These are phyloP conservation scores for Drosophila nigrodunni DNA, from an alignment of 1,140 invertebrate genomes.

Conservation along the genomic window DNA sequence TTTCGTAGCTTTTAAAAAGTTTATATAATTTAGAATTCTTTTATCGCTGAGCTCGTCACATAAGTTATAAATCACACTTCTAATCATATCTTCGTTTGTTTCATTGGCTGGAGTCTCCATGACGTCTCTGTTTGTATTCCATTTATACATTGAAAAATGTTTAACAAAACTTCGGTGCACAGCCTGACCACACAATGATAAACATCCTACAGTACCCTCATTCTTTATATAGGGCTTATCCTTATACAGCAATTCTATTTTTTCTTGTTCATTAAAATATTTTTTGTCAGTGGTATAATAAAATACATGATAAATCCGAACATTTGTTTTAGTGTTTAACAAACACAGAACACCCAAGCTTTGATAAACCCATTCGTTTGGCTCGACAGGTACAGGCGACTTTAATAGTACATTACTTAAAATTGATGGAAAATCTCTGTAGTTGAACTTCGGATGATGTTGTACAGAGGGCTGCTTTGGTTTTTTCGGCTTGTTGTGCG, in stretches of 20 bases:
- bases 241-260: no score
- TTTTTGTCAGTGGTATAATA: no score
- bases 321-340: background rate
- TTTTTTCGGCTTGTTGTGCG: background rate
- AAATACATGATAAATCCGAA: no score
- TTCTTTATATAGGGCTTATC: no score
- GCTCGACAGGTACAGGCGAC: background rate
- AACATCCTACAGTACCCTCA: no score
- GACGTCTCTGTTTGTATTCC: no score
- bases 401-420: background rate
- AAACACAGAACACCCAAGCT: background rate
- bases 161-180: no score
- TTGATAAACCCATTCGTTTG: background rate
- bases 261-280: no score
- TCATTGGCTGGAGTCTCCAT: background rate
- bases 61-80: background rate
- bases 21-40: conserved; percentile 28
- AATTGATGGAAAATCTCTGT: background rate
- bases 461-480: background rate
- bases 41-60: background rate
- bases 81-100: background rate
- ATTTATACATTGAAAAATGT: no score
- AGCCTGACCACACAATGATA: no score
- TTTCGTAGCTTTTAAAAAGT: conserved; percentile 7
- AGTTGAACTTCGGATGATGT: background rate